A percentile compares a stretch with the other conserved stretches of the same genome.
Evolutionary conservation across 2,888 invertebrate genomes (phyloP).

Genomic region (Rutpela maculata): DNA sequence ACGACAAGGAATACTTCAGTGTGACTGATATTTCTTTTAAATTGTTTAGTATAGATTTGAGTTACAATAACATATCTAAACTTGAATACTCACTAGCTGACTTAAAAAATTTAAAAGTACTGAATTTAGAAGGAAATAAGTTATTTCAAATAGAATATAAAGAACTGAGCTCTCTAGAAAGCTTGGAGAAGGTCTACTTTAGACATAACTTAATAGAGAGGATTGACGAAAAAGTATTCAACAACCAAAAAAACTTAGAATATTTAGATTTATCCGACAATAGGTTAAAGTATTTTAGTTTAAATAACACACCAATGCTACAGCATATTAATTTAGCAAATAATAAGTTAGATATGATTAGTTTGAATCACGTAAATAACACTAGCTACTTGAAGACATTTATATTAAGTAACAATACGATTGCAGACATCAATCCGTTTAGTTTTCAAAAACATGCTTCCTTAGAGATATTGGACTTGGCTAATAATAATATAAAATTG

Average conservation of each 20-base stretch:
- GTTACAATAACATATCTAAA: conserved; percentile 60
- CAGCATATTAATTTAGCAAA: conserved; percentile 62
- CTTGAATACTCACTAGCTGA: conserved; percentile 53
- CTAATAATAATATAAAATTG: conserved; percentile 60
- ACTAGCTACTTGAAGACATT: conserved; percentile 53
- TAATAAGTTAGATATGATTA: conserved; percentile 56
- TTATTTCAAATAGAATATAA: conserved; percentile 50
- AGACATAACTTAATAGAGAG: conserved; percentile 53
- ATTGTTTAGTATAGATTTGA: conserved; percentile 61
- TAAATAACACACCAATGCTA: conserved; percentile 56
- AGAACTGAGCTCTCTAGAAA: conserved; percentile 51
- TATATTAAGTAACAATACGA: conserved; percentile 59
- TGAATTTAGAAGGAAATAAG: conserved; percentile 59
- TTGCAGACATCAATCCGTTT: conserved; percentile 49
- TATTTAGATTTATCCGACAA: conserved; percentile 60
- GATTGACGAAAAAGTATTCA: conserved; percentile 54
- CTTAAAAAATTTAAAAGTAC: conserved; percentile 51
- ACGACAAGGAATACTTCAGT: conserved; percentile 39
- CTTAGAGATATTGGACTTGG: conserved; percentile 60
- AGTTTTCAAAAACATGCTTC: conserved; percentile 50
- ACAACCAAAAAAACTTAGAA: conserved; percentile 54
- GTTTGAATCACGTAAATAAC: conserved; percentile 49
- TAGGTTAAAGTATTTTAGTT: conserved; percentile 51
- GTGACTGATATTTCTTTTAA: conserved; percentile 46
- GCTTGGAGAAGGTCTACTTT: conserved; percentile 55